Conservation (phyloP, 92 coral and sea anemone genomes). For the Epizoanthus ramosus region DNA sequence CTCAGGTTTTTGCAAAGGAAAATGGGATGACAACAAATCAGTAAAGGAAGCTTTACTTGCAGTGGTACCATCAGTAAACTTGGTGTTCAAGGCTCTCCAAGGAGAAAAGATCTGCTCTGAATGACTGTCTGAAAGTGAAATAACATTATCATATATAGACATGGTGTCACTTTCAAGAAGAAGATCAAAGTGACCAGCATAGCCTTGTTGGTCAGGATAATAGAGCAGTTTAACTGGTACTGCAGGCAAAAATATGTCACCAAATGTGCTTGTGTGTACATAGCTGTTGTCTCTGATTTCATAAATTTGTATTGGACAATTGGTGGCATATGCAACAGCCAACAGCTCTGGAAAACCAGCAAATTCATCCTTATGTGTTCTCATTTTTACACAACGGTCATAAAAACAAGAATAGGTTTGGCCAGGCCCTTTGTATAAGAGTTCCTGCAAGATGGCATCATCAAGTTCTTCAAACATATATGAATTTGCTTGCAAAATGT, state of each 20-base stretch:
- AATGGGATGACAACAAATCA: no score
- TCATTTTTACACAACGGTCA: conserved; percentile 1
- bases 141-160: no score
- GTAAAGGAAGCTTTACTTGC: no score
- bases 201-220: conserved; percentile 9
- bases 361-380: conserved; percentile 3
- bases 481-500: conserved; percentile 6
- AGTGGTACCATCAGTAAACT: no score
- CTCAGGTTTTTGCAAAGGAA: no score
- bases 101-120: no score
- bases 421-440: conserved; percentile 22
- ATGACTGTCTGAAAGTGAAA: no score
- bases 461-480: conserved; percentile 7
- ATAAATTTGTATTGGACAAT: conserved; percentile 24
- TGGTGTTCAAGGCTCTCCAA: no score
- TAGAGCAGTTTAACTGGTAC: conserved; percentile 20
- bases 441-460: neutral
- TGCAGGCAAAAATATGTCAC: neutral
- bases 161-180: neutral
- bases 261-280: conserved; percentile 6
- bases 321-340: conserved; percentile 10
- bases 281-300: neutral
- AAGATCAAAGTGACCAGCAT: conserved; percentile 22
- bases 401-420: conserved; percentile 5
- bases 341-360: conserved; percentile 13